phyloP scores from a whole-genome alignment of 2,797 vertebrate species.

The Heterohyrax brucei region DNA sequence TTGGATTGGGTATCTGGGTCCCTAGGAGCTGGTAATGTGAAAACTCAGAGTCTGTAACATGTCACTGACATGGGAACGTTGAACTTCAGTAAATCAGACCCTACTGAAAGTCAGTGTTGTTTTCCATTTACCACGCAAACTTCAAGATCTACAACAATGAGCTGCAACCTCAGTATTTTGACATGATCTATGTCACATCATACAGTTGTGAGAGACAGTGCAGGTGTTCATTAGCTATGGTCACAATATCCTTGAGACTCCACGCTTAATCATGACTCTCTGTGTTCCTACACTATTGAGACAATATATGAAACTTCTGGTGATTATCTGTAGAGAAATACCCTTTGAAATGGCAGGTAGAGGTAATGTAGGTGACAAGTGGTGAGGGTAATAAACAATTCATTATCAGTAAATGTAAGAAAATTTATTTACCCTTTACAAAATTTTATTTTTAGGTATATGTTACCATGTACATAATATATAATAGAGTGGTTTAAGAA shows the following conservation, averaged over 20 bases:
- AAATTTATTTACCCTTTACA: neutral
- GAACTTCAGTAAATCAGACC: slow-evolving; percentile 12
- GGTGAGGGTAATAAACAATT: neutral
- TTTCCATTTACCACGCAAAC: neutral
- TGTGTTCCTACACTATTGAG: slow-evolving; percentile 11
- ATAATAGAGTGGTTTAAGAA: neutral
- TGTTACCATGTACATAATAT: neutral
- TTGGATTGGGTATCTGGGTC: neutral
- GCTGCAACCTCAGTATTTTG: neutral
- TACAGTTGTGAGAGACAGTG: neutral
- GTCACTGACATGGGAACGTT: neutral
- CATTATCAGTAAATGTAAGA: neutral
- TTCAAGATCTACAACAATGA: neutral
- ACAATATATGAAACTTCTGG: neutral
- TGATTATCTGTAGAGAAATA: neutral
- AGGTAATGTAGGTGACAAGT: neutral
- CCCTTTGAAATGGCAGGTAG: neutral
- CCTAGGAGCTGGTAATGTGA: neutral
- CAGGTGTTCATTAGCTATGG: neutral
- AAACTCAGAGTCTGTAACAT: neutral
- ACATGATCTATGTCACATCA: neutral
- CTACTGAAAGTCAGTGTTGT: neutral
- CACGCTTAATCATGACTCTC: neutral
- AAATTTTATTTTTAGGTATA: neutral
- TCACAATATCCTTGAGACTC: neutral